Base-by-base conservation (phyloP, 2,113 vertebrate species). In the Thryonomys swinderianus region DNA sequence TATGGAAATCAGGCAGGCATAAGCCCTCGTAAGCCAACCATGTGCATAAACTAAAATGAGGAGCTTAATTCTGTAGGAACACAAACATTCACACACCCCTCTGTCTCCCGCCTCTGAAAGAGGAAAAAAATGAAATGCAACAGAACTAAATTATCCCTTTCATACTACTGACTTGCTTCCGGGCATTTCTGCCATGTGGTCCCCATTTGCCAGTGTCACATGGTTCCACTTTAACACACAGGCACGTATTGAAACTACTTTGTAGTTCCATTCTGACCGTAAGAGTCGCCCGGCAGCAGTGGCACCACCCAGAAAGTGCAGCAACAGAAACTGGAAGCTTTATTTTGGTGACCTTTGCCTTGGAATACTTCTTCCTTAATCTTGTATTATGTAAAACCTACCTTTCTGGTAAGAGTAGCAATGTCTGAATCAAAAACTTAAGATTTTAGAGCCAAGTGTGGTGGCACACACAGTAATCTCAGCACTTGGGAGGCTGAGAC, bases 141-240 rank as follows among this genome's bases (percentile, higher is more conserved):
- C 91, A 97, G 86, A 96, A 96, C 96, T 95, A 95, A 96, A 95
- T 91, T 84, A 89, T 78, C 95, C 95, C 95, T 98, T 97, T 97
- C 94, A 95, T 96, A 96, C 91, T 57, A 64, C 55, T 40, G 80
- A 71, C 85, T 96, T 93, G 97, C 97, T 96, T 64, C 97, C 95
- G 97, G 97, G 96, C 89, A 93, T 94, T 84, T 95, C 48, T 45
- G 55, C 94, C 97, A 98, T 96, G 94, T 97, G 97, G 95, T 88
- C 59, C 94, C 96, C 97, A 97, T 98, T 95, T 96, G 66, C 10
- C 53, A 80, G 92, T 94, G 93, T 96, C 97, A 97, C 97, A 96
- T 97, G 97, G 95, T 96, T 96, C 95, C 83, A 96, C 95, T 97
- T 95, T 71, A 95, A 91, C 90, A 93, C 76, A 93, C 88, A 97